phyloP scores from a whole-genome alignment of 2,888 invertebrate species.

The Lycophotia porphyrea region DNA sequence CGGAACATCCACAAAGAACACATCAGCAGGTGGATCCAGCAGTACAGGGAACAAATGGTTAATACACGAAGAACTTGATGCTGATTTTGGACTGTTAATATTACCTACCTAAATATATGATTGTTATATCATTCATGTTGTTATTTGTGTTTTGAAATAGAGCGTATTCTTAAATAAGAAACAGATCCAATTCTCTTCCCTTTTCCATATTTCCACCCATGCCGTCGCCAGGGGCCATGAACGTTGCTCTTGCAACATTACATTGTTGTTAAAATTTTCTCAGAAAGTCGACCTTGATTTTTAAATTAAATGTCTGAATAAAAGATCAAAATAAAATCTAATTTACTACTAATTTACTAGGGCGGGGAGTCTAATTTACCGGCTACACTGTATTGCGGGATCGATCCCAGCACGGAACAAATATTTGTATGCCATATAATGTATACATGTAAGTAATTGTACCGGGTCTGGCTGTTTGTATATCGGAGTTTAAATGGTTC shows the following conservation, averaged over 20 bases:
- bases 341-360: not conserved
- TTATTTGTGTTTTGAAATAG: slow-evolving; percentile 6
- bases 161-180: not conserved
- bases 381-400: no score
- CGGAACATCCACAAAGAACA: slow-evolving; percentile 91
- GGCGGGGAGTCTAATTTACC: not conserved
- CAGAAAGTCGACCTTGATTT: not conserved
- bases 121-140: slow-evolving; percentile 6
- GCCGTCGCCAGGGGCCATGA: not conserved
- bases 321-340: not conserved
- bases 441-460: no score
- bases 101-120: slow-evolving; percentile 27
- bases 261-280: not conserved
- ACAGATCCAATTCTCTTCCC: not conserved
- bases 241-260: not conserved
- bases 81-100: slow-evolving; percentile 32
- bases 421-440: no score
- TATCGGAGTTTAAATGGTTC: no score
- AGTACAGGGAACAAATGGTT: slow-evolving; percentile 64
- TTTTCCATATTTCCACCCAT: not conserved
- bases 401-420: no score
- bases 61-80: slow-evolving; percentile 52
- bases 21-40: slow-evolving; percentile 91
- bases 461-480: no score
- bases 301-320: no score